phyloP scores from a whole-genome alignment of 2,113 vertebrate species.

The Anoura caudifer region DNA sequence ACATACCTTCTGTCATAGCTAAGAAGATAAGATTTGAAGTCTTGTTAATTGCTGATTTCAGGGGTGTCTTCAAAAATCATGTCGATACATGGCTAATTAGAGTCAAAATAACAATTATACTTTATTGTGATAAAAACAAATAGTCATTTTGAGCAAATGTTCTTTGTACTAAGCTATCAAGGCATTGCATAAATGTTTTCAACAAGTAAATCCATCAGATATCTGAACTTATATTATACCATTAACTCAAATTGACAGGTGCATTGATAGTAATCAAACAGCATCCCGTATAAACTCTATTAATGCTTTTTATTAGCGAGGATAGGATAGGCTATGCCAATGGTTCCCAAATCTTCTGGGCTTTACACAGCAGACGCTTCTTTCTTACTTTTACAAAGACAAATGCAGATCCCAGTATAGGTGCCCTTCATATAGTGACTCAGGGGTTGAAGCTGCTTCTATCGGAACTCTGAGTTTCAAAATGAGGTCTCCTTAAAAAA shows the following conservation, averaged over 20 bases:
- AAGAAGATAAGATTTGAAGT: not conserved
- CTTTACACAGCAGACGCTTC: not conserved
- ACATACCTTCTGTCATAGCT: not conserved
- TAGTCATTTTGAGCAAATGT: not conserved
- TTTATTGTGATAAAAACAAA: not conserved
- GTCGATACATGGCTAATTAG: not conserved
- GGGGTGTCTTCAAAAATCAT: not conserved
- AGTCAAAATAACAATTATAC: not conserved
- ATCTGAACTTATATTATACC: not conserved
- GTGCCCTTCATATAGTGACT: not conserved
- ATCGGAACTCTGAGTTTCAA: not conserved
- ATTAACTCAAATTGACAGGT: not conserved
- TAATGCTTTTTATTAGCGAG: not conserved
- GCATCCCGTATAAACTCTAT: not conserved
- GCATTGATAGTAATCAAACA: not conserved
- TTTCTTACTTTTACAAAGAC: not conserved
- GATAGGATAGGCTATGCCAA: not conserved
- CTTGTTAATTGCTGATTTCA: not conserved
- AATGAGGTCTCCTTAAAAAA: not conserved
- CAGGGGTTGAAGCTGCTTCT: not conserved
- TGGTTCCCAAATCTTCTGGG: not conserved
- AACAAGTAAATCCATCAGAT: not conserved
- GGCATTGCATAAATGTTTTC: not conserved
- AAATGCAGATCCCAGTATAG: not conserved
- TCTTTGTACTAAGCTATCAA: not conserved